Percentiles rank a stretch among this genome's conserved stretches.
Evolutionary conservation across 2,888 invertebrate genomes (phyloP).

Genomic region (Heteropelma amictum): DNA sequence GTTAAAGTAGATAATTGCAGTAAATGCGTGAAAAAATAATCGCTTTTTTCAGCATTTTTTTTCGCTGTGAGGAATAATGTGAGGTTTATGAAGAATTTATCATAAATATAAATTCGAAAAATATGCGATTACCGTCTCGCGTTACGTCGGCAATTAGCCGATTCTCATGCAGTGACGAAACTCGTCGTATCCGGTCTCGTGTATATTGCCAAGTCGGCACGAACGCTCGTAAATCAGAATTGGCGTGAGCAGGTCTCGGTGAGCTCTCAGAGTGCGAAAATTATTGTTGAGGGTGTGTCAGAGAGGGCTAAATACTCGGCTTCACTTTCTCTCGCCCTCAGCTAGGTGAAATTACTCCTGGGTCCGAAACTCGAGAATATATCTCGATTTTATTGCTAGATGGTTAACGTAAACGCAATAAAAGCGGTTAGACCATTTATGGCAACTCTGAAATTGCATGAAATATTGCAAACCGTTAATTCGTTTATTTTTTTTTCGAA

Average conservation of each 20-base stretch:
- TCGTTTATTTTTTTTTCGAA: too few relatives aligned
- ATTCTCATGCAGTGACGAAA: slow-evolving; percentile 36
- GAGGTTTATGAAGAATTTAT: too few relatives aligned
- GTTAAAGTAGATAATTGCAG: too few relatives aligned
- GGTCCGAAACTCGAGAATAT: slow-evolving; percentile 13
- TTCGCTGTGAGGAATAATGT: too few relatives aligned
- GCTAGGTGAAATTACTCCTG: not conserved
- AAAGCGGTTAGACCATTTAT: not conserved
- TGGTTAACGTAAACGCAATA: slow-evolving; percentile 3
- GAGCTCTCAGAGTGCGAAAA: slow-evolving; percentile 12
- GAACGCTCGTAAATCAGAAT: slow-evolving; percentile 52
- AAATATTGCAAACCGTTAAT: too few relatives aligned
- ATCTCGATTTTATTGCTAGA: slow-evolving; percentile 21
- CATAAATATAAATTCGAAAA: too few relatives aligned
- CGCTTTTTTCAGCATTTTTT: too few relatives aligned
- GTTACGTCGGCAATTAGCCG: slow-evolving; percentile 46
- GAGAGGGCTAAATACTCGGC: slow-evolving; percentile 29
- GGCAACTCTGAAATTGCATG: not conserved
- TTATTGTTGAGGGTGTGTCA: slow-evolving; percentile 46
- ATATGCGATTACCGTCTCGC: too few relatives aligned
- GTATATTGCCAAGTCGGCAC: slow-evolving; percentile 36
- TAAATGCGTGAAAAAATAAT: too few relatives aligned
- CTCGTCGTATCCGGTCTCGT: slow-evolving; percentile 50
- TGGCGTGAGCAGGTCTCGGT: slow-evolving; percentile 28
- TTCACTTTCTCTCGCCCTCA: slow-evolving; percentile 20